Base-by-base conservation (phyloP, 2,797 vertebrate genomes). In the Protonibea diacanthus region DNA sequence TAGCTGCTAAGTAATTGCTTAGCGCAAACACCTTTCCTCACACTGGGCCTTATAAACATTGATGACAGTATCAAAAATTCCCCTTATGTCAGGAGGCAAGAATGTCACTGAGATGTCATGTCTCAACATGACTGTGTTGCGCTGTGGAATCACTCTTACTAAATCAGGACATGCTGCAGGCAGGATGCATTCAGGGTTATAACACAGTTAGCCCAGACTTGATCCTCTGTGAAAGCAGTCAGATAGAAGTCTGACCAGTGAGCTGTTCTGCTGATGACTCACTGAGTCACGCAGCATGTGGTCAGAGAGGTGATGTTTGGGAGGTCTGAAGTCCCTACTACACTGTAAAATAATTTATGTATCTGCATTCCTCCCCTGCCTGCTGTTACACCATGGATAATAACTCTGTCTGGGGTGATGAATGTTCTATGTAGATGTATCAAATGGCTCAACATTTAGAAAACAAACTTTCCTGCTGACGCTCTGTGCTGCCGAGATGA, bases 401-500 rank as follows among this genome's bases (percentile, higher is more conserved):
- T 74, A 80, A 84, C 42, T 61, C 67, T 80, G 77, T 81, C 88
- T 42, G 0, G 11, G 27, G 59, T 82, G 84, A 89, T 84, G 10
- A 88, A 82, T 83, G 86, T 40, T 70, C 63, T 38, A 61, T 67
- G 74, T 27, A 63, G 77, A 86, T 64, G 48, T 15, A 63, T 81
- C 29, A 58, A 84, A 75, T 68, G 56, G 27, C 23, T 65, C 59
- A 23, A 44, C 63, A 49, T 86, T 85, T 51, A 56, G 52, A 80
- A 81, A 85, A 73, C 58, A 70, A 88, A 87, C 71, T 77, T 88
- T 77, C 72, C 51, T 70, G 82, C 75, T 81, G 81, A 85, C 53
- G 80, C 62, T 66, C 53, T 20, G 55, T 15, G 55, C 66, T 29
- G 71, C 29, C 1, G 20, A 71, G 48, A 69, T 18, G 47, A 25